Evolutionary conservation across 2,888 invertebrate genomes (phyloP).

Genomic region (Acrobasis repandana): DNA sequence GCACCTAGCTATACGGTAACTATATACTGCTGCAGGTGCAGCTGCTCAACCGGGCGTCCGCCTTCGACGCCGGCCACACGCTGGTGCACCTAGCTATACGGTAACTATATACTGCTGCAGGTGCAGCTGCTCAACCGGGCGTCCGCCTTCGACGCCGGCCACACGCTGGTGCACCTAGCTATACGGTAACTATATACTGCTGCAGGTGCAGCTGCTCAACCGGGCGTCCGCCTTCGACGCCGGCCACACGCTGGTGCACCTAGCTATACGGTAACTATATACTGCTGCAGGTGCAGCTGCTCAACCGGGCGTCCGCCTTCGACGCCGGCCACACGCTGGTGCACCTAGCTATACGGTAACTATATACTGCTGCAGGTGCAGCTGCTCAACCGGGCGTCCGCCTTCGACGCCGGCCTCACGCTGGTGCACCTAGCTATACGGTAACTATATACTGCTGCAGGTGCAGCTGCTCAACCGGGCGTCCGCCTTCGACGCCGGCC

Average conservation of each 20-base stretch:
- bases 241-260: constrained; percentile 8
- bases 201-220: constrained; percentile 78
- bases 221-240: too few species aligned
- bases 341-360: too few species aligned
- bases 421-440: too few species aligned
- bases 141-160: too few species aligned
- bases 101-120: background rate
- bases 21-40: background rate
- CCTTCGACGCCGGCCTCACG: too few species aligned
- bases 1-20: constrained; percentile 84
- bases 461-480: constrained; percentile 9
- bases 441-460: background rate
- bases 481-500: constrained; percentile 55
- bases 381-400: too few species aligned
- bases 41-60: constrained; percentile 84
- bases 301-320: constrained; percentile 47
- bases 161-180: constrained; percentile 77
- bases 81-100: constrained; percentile 73
- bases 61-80: constrained; percentile 53
- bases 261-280: constrained; percentile 80
- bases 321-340: too few species aligned
- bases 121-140: constrained; percentile 84
- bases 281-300: constrained; percentile 69
- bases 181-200: constrained; percentile 31
- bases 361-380: too few species aligned